Evolutionary conservation across 1,140 invertebrate genomes (phyloP).

Genomic region (Elysia chlorotica): DNA sequence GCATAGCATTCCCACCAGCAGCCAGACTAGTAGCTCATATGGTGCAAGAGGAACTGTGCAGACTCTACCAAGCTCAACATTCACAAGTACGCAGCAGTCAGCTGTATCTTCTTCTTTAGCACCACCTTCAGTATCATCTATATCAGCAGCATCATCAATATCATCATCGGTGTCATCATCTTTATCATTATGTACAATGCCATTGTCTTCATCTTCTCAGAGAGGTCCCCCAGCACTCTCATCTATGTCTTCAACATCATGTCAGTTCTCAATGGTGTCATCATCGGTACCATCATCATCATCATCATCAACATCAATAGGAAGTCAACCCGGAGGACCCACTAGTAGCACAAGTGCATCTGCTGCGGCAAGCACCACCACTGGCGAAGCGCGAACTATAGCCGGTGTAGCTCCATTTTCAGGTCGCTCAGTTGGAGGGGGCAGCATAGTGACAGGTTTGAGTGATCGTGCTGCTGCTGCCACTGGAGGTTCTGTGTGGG

Average conservation of each 20-base stretch:
- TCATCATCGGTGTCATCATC: no score
- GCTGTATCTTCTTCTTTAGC: slow-evolving; percentile 16
- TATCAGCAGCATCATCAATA: no score
- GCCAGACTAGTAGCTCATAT: slow-evolving; percentile 8
- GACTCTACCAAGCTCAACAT: slow-evolving; percentile 13
- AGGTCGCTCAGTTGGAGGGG: no score
- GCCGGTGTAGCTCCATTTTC: no score
- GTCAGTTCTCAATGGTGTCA: slow-evolving; percentile 19
- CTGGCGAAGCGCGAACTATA: no score
- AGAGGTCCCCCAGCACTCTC: no score
- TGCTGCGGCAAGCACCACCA: no score
- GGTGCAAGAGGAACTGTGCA: background rate
- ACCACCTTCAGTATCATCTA: slow-evolving; percentile 11
- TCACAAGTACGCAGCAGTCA: slow-evolving; percentile 7
- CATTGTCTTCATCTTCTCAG: no score
- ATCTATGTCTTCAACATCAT: slow-evolving; percentile 11
- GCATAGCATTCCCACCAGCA: slow-evolving; percentile 19
- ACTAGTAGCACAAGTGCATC: no score
- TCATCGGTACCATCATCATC: slow-evolving; percentile 6
- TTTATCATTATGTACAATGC: no score
- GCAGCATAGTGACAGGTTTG: slow-evolving; percentile 22
- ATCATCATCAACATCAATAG: background rate
- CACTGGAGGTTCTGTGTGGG: slow-evolving; percentile 4
- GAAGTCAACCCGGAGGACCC: no score
- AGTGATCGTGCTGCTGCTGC: slow-evolving; percentile 17